Conservation (phyloP, 2,888 invertebrate species). For the Papilio protenor region DNA sequence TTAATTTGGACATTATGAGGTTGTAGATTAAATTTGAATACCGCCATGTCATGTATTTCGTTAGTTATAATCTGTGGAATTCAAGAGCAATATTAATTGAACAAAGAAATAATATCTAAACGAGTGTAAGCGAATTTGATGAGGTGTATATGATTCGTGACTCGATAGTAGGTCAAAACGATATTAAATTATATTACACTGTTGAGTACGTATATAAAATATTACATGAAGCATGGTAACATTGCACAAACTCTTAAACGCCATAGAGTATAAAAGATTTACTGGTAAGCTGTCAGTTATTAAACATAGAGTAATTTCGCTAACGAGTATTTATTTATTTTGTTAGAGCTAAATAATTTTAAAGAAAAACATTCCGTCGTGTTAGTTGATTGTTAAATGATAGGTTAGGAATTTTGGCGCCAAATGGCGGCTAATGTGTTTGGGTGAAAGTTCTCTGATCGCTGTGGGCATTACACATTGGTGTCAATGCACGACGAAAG, state of each 20-base stretch:
- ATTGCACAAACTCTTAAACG: slow-evolving; percentile 51
- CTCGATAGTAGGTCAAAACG: slow-evolving; percentile 73
- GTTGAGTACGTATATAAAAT: slow-evolving; percentile 56
- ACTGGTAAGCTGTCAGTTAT: slow-evolving; percentile 23
- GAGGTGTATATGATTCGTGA: slow-evolving; percentile 60
- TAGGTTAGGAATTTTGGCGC: slow-evolving; percentile 77
- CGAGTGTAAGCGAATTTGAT: slow-evolving; percentile 26
- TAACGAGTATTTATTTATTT: slow-evolving; percentile 41
- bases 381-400: slow-evolving; percentile 56
- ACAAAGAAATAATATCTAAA: slow-evolving; percentile 34
- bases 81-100: background rate
- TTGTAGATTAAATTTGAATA: slow-evolving; percentile 44
- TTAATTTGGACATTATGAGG: slow-evolving; percentile 47
- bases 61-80: background rate
- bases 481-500: slow-evolving; percentile 59
- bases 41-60: slow-evolving; percentile 17
- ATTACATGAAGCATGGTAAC: slow-evolving; percentile 53
- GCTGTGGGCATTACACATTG: slow-evolving; percentile 64
- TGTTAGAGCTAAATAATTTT: slow-evolving; percentile 28
- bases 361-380: slow-evolving; percentile 44
- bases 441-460: slow-evolving; percentile 68
- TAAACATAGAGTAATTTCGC: slow-evolving; percentile 28
- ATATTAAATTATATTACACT: slow-evolving; percentile 62
- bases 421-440: slow-evolving; percentile 58
- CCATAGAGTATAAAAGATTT: slow-evolving; percentile 32